Conservation (phyloP, 2,888 invertebrate species). For the Agonopterix heracliana region DNA sequence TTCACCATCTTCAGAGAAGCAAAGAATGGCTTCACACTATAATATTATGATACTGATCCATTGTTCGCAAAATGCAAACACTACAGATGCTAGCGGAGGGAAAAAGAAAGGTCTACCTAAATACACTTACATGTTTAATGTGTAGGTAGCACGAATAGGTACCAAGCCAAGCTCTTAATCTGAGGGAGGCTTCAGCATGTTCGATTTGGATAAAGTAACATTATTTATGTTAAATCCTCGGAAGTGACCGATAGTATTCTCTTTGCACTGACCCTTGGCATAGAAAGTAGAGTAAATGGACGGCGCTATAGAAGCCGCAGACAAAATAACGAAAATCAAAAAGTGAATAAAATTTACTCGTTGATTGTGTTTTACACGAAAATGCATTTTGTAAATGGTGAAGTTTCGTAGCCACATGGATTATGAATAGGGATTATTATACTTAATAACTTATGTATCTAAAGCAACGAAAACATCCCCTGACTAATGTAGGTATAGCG, state of each 20-base stretch:
- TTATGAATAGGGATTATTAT: constrained; percentile 1
- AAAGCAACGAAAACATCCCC: too few species aligned
- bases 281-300: constrained; percentile 49
- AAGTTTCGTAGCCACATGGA: constrained; percentile 20
- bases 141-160: constrained; percentile 1
- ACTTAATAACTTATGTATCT: too few species aligned
- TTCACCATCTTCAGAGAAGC: constrained; percentile 38
- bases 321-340: constrained; percentile 35
- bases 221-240: too few species aligned
- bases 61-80: constrained; percentile 45
- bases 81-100: constrained; percentile 21
- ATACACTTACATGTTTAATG: constrained; percentile 5
- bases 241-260: constrained; percentile 46
- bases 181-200: too few species aligned
- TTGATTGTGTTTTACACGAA: constrained; percentile 2
- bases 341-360: constrained; percentile 26
- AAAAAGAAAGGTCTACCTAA: background rate
- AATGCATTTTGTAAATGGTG: background rate
- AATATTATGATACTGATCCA: constrained; percentile 42
- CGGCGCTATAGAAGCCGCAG: constrained; percentile 39
- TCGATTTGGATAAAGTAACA: too few species aligned
- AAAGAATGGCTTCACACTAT: constrained; percentile 46
- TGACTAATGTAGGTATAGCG: too few species aligned
- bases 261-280: constrained; percentile 27
- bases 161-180: background rate